Conservation (phyloP, 2,888 invertebrate genomes). For the Pyrocoelia pectoralis region DNA sequence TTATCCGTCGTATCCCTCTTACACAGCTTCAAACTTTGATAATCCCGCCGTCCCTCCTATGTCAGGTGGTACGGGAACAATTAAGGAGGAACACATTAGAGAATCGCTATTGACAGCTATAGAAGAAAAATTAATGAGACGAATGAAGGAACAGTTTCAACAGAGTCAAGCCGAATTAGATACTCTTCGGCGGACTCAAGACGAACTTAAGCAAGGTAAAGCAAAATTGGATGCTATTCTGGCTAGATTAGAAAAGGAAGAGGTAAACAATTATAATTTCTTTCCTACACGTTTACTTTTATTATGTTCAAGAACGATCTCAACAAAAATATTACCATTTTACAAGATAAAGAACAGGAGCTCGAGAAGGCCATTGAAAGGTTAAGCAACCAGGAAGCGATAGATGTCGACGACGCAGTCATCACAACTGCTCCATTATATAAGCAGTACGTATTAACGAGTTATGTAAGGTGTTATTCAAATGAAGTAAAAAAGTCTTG, state of each 20-base stretch:
- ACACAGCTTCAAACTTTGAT: slow-evolving; percentile 46
- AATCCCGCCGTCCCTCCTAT: slow-evolving; percentile 53
- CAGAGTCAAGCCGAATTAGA: slow-evolving; percentile 93
- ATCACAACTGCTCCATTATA: slow-evolving; percentile 95
- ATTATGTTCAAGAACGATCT: slow-evolving; percentile 70
- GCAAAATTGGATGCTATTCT: slow-evolving; percentile 82
- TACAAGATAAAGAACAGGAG: slow-evolving; percentile 89
- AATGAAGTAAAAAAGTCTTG: too few relatives aligned
- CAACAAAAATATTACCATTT: slow-evolving; percentile 81
- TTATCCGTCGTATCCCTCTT: slow-evolving; percentile 62
- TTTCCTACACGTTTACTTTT: not conserved
- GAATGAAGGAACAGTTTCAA: slow-evolving; percentile 88
- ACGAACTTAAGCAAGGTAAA: slow-evolving; percentile 87
- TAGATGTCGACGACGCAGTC: slow-evolving; percentile 96
- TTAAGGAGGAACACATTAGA: slow-evolving; percentile 94
- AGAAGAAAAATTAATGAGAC: slow-evolving; percentile 89
- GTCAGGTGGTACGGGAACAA: slow-evolving; percentile 72
- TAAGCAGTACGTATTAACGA: slow-evolving; percentile 85
- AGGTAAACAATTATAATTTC: slow-evolving; percentile 53
- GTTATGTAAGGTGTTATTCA: too few relatives aligned
- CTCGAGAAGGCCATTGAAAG: slow-evolving; percentile 81
- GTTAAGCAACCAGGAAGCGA: slow-evolving; percentile 78
- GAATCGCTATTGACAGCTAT: slow-evolving; percentile 94
- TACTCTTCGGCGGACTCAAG: slow-evolving; percentile 85
- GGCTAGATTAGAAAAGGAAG: slow-evolving; percentile 77